phyloP scores from a whole-genome alignment of 2,797 vertebrate species.

The Lacerta bilineata region DNA sequence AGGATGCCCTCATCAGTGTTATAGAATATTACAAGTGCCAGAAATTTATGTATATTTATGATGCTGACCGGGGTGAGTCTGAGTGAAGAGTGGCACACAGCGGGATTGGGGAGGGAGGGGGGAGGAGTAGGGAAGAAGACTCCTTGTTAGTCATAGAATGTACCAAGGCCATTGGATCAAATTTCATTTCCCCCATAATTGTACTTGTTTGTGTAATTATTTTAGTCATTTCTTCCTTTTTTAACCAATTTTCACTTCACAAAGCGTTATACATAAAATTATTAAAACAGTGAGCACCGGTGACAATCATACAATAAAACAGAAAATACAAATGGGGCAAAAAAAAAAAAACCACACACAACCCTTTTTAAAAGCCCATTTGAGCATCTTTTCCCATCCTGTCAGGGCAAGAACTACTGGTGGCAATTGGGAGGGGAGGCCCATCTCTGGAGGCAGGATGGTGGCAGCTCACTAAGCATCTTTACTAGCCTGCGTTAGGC shows the following conservation, averaged over 20 bases:
- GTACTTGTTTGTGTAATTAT: neutral
- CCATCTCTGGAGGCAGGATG: no score
- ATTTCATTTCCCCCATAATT: neutral
- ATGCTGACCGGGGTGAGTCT: conserved; percentile 93
- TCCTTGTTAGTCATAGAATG: neutral
- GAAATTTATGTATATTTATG: conserved; percentile 99
- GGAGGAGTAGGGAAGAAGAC: no score
- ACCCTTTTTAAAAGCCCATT: no score
- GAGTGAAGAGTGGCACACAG: neutral
- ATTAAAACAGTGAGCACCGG: neutral
- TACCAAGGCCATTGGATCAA: no score
- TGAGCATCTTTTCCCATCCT: no score
- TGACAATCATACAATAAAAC: no score
- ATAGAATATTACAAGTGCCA: conserved; percentile 97
- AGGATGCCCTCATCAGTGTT: conserved; percentile 95
- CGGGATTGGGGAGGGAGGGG: neutral
- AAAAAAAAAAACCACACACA: no score
- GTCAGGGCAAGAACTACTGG: no score
- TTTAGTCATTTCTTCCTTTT: neutral
- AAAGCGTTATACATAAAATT: neutral
- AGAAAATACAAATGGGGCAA: no score
- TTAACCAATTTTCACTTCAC: no score
- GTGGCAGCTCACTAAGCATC: neutral
- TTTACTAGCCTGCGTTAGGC: neutral
- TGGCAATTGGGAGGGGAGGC: no score